phyloP scores from a whole-genome alignment of 2,113 vertebrate species.

The Leuciscus idus region DNA sequence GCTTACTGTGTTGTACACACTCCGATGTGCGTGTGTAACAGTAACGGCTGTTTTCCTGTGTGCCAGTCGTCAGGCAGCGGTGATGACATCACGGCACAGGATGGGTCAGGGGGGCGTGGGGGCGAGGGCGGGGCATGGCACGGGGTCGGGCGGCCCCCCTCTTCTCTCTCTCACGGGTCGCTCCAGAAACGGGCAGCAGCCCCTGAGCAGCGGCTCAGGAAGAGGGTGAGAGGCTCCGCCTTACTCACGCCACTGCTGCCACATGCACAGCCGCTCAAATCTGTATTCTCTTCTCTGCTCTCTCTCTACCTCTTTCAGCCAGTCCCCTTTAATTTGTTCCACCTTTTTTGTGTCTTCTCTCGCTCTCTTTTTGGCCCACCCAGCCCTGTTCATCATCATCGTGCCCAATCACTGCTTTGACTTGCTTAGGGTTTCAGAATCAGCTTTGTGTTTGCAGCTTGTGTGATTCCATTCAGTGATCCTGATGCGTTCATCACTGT shows the following conservation, averaged over 20 bases:
- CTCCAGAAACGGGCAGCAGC: constrained; percentile 72
- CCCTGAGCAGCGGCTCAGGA: constrained; percentile 76
- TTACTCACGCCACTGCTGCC: constrained; percentile 52
- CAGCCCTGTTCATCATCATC: constrained; percentile 48
- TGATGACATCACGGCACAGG: constrained; percentile 68
- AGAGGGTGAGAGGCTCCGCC: constrained; percentile 78
- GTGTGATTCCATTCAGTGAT: constrained; percentile 33
- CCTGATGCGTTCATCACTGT: background rate
- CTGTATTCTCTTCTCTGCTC: background rate
- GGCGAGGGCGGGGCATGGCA: constrained; percentile 68
- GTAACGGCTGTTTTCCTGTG: constrained; percentile 58
- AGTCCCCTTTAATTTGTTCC: background rate
- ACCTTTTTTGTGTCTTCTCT: background rate
- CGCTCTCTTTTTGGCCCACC: constrained; percentile 16
- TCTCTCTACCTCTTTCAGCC: background rate
- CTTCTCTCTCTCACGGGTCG: constrained; percentile 64
- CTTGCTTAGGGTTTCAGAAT: constrained; percentile 43
- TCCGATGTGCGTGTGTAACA: constrained; percentile 43
- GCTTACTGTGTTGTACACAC: constrained; percentile 33
- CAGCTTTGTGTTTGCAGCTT: constrained; percentile 46
- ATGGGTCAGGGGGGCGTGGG: constrained; percentile 68
- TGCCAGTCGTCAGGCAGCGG: constrained; percentile 78
- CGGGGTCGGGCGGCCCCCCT: constrained; percentile 68
- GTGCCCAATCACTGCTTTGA: constrained; percentile 50
- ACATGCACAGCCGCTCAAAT: constrained; percentile 35